Base-by-base conservation (phyloP, 2,797 vertebrate species). In the Protosalanx chinensis region DNA sequence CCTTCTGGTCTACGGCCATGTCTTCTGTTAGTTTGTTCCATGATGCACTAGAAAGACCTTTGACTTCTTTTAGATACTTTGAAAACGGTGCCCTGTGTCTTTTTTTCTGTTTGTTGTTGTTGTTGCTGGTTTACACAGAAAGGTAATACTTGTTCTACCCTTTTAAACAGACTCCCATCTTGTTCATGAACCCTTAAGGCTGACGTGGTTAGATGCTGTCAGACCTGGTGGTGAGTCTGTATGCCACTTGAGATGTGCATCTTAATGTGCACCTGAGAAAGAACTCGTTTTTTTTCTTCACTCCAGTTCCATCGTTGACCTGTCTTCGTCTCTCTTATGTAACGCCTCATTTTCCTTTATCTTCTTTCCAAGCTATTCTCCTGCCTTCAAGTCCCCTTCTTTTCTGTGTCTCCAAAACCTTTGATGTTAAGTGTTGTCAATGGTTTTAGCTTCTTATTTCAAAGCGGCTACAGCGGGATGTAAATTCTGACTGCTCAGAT, bases 401-500 rank as follows among this genome's bases (percentile, higher is more conserved):
- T 93, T 93, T 90, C 87, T 89, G 92, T 93, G 93, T 96, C 95
- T 95, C 82, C 77, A 88, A 94, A 94, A 92, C 93, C 94, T 94
- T 94, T 93, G 92, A 96, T 93, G 96, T 98, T 97, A 93, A 92
- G 86, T 96, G 96, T 98, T 89, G 95, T 97, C 94, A 93, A 89
- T 94, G 93, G 95, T 95, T 93, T 93, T 94, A 95, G 95, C 95
- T 96, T 94, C 93, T 91, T 89, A 94, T 95, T 93, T 95, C 94
- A 94, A 94, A 93, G 93, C 95, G 86, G 95, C 94, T 92, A 92
- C 93, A 94, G 95, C 96, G 96, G 95, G 95, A 94, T 94, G 94
- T 94, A 93, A 92, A 93, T 95, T 95, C 95, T 95, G 96, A 94
- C 93, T 93, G 96, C 96, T 97, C 93, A 95, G 91, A 95, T 98